These are phyloP conservation scores for Ophiodon elongatus DNA, from an alignment of 2,113 vertebrate genomes.

Conservation along the genomic window DNA sequence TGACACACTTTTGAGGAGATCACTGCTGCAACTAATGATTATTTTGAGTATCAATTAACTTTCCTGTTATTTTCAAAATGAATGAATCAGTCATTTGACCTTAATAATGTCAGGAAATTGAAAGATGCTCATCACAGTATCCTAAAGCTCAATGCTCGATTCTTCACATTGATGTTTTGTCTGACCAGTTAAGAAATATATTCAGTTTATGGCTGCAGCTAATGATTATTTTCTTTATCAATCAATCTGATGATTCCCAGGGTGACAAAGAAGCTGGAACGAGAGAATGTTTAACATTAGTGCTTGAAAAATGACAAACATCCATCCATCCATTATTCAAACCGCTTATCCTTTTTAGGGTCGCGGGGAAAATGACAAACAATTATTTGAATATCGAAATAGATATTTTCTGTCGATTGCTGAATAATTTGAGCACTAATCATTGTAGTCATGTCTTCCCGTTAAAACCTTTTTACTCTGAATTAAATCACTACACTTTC, in stretches of 20 bases:
- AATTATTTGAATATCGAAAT: neutral
- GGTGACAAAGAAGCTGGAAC: neutral
- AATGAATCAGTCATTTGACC: neutral
- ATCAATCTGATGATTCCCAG: neutral
- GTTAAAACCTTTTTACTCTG: neutral
- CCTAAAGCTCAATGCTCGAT: neutral
- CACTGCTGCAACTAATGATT: neutral
- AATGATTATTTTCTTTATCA: neutral
- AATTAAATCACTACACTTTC: slow-evolving; percentile 5
- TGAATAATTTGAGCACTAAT: neutral
- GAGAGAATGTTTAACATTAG: neutral
- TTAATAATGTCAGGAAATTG: neutral
- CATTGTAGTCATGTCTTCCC: neutral
- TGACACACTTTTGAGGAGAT: neutral
- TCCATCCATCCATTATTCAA: too few species aligned
- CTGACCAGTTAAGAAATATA: neutral
- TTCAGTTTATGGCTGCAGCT: neutral
- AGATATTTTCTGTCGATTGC: neutral
- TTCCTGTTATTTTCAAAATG: neutral
- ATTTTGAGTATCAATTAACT: neutral
- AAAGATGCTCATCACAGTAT: neutral
- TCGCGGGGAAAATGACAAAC: neutral
- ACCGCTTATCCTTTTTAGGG: too few species aligned
- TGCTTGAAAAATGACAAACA: neutral
- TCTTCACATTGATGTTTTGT: neutral